These are phyloP conservation scores for Pteronura brasiliensis DNA, from an alignment of 2,113 vertebrate genomes.

Conservation along the genomic window DNA sequence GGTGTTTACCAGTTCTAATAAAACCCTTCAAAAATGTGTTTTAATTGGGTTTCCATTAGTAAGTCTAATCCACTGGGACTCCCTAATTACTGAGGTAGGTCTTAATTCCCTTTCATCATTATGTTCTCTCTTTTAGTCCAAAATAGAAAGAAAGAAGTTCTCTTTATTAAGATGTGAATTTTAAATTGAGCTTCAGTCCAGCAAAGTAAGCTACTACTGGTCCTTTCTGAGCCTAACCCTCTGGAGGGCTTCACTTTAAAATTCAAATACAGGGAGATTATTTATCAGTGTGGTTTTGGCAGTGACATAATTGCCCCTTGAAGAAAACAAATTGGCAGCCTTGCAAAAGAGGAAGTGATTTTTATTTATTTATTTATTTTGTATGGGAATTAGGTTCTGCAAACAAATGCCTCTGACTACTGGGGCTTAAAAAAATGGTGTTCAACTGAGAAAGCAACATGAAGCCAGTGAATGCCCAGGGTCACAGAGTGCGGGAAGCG, in stretches of 20 bases:
- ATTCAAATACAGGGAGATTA: slow-evolving; percentile 78
- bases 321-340: slow-evolving; percentile 79
- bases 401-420: slow-evolving; percentile 76
- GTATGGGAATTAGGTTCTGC: slow-evolving; percentile 71
- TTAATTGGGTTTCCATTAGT: slow-evolving; percentile 70
- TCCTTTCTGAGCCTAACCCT: slow-evolving; percentile 72
- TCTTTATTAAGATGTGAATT: slow-evolving; percentile 69
- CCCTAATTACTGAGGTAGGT: slow-evolving; percentile 60
- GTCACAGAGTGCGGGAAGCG: neutral
- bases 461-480: slow-evolving; percentile 30
- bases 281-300: slow-evolving; percentile 81
- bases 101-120: slow-evolving; percentile 58
- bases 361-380: slow-evolving; percentile 61
- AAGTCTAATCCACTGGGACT: slow-evolving; percentile 49
- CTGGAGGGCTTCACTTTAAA: slow-evolving; percentile 66
- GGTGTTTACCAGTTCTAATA: slow-evolving; percentile 56
- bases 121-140: slow-evolving; percentile 50
- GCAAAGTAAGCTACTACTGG: slow-evolving; percentile 63
- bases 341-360: slow-evolving; percentile 69
- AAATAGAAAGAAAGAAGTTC: slow-evolving; percentile 53
- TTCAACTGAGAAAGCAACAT: slow-evolving; percentile 54
- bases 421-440: slow-evolving; percentile 57
- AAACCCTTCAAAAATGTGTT: slow-evolving; percentile 44
- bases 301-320: slow-evolving; percentile 78
- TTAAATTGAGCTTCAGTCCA: slow-evolving; percentile 63